Evolutionary conservation across 2,113 vertebrate species (phyloP).

Genomic region (Tylochromis polylepis): DNA sequence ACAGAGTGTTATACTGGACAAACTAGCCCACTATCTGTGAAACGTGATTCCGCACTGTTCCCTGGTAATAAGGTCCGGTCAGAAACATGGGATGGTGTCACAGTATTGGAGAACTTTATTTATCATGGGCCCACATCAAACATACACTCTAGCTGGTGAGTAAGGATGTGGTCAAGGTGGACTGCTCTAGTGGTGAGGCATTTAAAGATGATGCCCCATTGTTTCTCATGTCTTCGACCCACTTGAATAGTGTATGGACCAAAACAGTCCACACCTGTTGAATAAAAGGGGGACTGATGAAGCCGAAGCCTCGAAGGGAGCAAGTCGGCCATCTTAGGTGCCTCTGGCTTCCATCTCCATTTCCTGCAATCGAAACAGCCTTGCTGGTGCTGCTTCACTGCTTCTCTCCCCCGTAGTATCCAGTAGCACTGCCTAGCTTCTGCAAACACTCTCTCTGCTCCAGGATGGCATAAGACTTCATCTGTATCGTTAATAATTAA

Average conservation of each 20-base stretch:
- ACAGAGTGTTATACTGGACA: no score
- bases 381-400: not conserved
- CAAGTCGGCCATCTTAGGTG: not conserved
- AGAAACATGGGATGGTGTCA: no score
- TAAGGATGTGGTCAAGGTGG: not conserved
- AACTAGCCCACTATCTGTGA: no score
- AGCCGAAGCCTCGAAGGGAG: accelerated
- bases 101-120: no score
- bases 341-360: not conserved
- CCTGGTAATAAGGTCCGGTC: no score
- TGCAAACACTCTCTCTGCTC: not conserved
- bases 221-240: not conserved
- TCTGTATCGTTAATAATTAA: not conserved
- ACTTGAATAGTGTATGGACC: not conserved
- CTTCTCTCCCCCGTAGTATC: not conserved
- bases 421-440: not conserved
- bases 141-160: no score
- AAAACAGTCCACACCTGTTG: not conserved
- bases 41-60: no score
- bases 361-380: not conserved
- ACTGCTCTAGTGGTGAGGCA: not conserved
- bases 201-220: not conserved
- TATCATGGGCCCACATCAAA: no score
- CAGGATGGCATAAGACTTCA: not conserved
- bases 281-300: not conserved